Evolutionary conservation across 2,113 vertebrate species (phyloP).

Genomic region (Euleptes europaea): DNA sequence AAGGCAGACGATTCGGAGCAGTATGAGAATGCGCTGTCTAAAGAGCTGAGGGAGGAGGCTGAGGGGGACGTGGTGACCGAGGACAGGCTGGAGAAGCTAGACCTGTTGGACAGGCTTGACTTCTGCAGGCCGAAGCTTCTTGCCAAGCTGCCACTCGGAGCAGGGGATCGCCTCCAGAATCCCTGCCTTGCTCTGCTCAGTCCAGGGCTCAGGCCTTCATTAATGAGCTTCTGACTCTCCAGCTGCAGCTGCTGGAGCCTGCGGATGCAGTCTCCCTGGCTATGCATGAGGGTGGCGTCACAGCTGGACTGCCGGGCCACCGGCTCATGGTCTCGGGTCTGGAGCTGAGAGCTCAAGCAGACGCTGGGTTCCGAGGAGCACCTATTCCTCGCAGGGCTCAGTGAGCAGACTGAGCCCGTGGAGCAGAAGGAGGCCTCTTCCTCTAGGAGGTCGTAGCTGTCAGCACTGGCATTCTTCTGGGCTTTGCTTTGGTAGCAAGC

Average conservation of each 20-base stretch:
- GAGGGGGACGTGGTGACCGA: slow-evolving; percentile 76
- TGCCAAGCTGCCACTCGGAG: slow-evolving; percentile 45
- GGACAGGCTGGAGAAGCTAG: slow-evolving; percentile 79
- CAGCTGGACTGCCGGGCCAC: slow-evolving; percentile 79
- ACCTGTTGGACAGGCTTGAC: slow-evolving; percentile 66
- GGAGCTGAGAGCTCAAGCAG: slow-evolving; percentile 65
- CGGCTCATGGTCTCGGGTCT: slow-evolving; percentile 48
- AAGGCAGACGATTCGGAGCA: slow-evolving; percentile 74
- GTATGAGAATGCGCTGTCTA: slow-evolving; percentile 78
- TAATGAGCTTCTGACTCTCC: slow-evolving; percentile 64
- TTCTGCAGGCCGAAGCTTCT: slow-evolving; percentile 63
- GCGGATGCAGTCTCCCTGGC: slow-evolving; percentile 59
- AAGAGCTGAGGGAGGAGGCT: slow-evolving; percentile 78
- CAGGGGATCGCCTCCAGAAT: slow-evolving; percentile 56
- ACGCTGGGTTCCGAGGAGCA: slow-evolving; percentile 77
- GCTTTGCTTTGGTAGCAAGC: slow-evolving; percentile 68
- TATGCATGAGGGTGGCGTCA: slow-evolving; percentile 69
- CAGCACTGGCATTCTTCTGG: slow-evolving; percentile 22
- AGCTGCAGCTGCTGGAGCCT: slow-evolving; percentile 66
- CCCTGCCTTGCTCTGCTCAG: slow-evolving; percentile 46
- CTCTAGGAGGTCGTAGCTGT: slow-evolving; percentile 69
- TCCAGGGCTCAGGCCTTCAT: slow-evolving; percentile 56
- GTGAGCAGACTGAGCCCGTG: slow-evolving; percentile 33
- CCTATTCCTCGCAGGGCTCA: slow-evolving; percentile 63
- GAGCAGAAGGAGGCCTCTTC: slow-evolving; percentile 69